Evolutionary conservation across 2,797 vertebrate species (phyloP).

Genomic region (Schizopygopsis pylzovi): DNA sequence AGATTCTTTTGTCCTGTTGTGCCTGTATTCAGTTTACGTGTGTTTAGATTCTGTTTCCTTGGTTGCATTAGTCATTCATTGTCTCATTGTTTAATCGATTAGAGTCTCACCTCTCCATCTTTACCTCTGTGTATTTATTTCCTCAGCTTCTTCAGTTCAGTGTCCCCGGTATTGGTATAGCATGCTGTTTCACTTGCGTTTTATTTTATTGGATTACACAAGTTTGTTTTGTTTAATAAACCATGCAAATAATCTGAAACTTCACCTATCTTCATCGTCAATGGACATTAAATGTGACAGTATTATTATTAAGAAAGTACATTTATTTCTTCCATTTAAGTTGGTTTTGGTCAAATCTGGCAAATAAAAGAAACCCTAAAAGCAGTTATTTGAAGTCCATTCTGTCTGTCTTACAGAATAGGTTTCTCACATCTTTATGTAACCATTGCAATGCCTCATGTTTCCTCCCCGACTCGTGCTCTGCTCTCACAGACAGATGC

Average conservation of each 20-base stretch:
- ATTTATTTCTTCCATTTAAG: neutral
- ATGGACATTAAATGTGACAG: neutral
- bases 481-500: constrained; percentile 49
- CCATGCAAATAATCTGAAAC: neutral
- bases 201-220: neutral
- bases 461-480: constrained; percentile 40
- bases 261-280: neutral
- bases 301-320: neutral
- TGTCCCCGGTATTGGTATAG: neutral
- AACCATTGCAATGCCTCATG: constrained; percentile 22
- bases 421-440: constrained; percentile 42
- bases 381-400: neutral
- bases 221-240: neutral
- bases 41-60: neutral
- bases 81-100: neutral
- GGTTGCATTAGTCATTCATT: neutral
- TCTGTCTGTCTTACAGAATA: neutral
- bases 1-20: neutral
- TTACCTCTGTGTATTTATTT: neutral
- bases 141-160: neutral
- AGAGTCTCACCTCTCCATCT: neutral
- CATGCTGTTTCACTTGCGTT: neutral
- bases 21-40: neutral
- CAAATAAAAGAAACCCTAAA: neutral
- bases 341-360: neutral